These are phyloP conservation scores for Zaprionus inermis DNA, from an alignment of 1,140 invertebrate genomes.

Conservation along the genomic window DNA sequence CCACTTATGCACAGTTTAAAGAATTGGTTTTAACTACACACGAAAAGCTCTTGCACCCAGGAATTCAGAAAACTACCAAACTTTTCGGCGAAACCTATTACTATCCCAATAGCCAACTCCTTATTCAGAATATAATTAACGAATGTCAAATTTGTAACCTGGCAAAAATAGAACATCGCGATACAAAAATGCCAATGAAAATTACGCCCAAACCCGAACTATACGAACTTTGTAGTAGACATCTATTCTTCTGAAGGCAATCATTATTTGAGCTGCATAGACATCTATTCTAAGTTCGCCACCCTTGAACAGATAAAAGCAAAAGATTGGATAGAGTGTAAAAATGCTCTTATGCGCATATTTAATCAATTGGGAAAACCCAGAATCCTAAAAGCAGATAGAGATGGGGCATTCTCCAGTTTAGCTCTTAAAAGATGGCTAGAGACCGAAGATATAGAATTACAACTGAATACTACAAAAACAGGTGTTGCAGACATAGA, in stretches of 20 bases:
- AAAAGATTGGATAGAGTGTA: conserved; percentile 14
- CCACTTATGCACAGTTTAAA: conserved; percentile 23
- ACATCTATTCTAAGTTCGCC: conserved; percentile 15
- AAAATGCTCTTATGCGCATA: conserved; percentile 12
- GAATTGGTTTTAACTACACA: conserved; percentile 20
- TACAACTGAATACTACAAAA: conserved; percentile 9
- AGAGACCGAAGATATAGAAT: neutral
- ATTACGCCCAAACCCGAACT: conserved; percentile 1
- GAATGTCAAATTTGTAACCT: conserved; percentile 25
- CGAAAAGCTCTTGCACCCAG: conserved; percentile 23
- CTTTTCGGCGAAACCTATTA: conserved; percentile 19
- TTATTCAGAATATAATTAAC: conserved; percentile 26
- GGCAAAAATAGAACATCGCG: conserved; percentile 12
- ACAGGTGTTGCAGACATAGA: conserved; percentile 13
- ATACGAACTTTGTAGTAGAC: conserved; percentile 12
- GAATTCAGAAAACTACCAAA: conserved; percentile 27
- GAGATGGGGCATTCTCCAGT: conserved; percentile 8
- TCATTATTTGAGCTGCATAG: conserved; percentile 9
- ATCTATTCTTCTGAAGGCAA: conserved; percentile 10
- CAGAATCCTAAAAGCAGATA: neutral
- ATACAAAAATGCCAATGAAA: conserved; percentile 8
- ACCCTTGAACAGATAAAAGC: conserved; percentile 4
- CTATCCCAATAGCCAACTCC: conserved; percentile 20
- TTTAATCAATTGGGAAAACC: conserved; percentile 5
- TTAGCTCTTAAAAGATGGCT: conserved; percentile 12